Conservation (phyloP, 2,797 vertebrate species). For the Lates japonicus region DNA sequence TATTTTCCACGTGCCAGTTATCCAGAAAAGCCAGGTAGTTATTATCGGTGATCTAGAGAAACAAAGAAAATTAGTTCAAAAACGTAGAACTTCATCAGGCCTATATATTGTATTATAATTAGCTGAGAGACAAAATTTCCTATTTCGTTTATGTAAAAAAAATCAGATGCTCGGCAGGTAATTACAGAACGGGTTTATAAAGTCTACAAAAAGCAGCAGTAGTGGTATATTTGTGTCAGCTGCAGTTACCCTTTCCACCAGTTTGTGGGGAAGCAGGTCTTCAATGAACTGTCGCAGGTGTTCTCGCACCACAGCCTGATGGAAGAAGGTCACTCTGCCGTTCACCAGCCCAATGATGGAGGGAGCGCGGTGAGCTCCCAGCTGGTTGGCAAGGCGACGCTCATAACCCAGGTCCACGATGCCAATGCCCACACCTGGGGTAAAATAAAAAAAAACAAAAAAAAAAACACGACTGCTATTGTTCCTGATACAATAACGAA, state of each 20-base stretch:
- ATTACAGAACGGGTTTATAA: background rate
- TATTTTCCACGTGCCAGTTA: slow-evolving; percentile 93
- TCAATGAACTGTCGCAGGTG: slow-evolving; percentile 94
- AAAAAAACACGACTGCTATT: background rate
- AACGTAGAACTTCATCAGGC: background rate
- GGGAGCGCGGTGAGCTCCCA: slow-evolving; percentile 93
- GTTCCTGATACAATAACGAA: background rate
- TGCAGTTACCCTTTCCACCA: slow-evolving; percentile 91
- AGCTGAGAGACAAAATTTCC: background rate
- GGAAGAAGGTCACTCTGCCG: slow-evolving; percentile 93
- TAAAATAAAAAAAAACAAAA: slow-evolving; percentile 7
- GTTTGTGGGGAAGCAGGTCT: slow-evolving; percentile 91
- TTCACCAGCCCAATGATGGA: slow-evolving; percentile 94
- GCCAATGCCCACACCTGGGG: slow-evolving; percentile 94
- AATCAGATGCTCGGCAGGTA: too few species aligned
- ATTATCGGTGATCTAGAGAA: slow-evolving; percentile 91
- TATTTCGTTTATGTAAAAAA: background rate
- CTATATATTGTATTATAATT: background rate
- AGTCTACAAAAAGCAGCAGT: background rate
- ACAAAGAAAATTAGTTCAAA: background rate
- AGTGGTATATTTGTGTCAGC: background rate
- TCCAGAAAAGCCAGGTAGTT: slow-evolving; percentile 92
- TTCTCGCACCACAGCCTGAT: slow-evolving; percentile 90
- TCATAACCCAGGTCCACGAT: slow-evolving; percentile 94
- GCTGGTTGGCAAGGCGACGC: slow-evolving; percentile 92